These are phyloP conservation scores for Mus spretus DNA, from an alignment of 2,797 vertebrate genomes.

Conservation along the genomic window DNA sequence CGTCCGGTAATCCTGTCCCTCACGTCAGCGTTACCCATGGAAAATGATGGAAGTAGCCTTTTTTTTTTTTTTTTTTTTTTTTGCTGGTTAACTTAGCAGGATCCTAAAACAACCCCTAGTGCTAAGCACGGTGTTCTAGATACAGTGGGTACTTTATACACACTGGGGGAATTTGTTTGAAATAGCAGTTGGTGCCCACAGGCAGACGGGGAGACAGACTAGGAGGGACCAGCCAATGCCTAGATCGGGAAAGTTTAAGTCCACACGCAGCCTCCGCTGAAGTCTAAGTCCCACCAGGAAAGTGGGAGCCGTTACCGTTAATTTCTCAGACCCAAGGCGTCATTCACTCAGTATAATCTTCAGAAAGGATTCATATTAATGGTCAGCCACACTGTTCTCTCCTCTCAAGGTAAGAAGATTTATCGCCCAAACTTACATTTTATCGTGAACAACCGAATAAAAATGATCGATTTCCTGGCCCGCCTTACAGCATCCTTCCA, in stretches of 20 bases:
- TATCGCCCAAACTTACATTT: constrained; percentile 86
- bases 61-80: neutral
- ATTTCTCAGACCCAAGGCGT: neutral
- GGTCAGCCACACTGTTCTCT: constrained; percentile 80
- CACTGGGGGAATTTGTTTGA: neutral
- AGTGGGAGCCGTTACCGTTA: neutral
- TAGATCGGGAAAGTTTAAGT: neutral
- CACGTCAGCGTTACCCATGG: neutral
- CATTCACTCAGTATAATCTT: constrained; percentile 64
- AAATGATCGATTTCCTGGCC: constrained; percentile 87
- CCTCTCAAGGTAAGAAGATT: constrained; percentile 87
- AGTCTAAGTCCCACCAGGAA: constrained; percentile 34
- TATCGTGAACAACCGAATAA: constrained; percentile 86
- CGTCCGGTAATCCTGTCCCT: neutral
- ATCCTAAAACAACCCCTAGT: neutral
- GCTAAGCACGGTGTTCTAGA: neutral
- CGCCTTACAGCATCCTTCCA: constrained; percentile 85
- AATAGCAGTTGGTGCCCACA: neutral
- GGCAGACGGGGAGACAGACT: neutral
- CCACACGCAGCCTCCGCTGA: neutral
- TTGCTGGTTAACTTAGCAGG: neutral
- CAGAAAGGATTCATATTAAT: constrained; percentile 70
- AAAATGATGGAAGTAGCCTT: rapidly evolving
- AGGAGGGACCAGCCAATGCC: too few species aligned
- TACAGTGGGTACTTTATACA: neutral